These are phyloP conservation scores for Agrotis exclamationis DNA, from an alignment of 2,888 invertebrate species.

Conservation along the genomic window DNA sequence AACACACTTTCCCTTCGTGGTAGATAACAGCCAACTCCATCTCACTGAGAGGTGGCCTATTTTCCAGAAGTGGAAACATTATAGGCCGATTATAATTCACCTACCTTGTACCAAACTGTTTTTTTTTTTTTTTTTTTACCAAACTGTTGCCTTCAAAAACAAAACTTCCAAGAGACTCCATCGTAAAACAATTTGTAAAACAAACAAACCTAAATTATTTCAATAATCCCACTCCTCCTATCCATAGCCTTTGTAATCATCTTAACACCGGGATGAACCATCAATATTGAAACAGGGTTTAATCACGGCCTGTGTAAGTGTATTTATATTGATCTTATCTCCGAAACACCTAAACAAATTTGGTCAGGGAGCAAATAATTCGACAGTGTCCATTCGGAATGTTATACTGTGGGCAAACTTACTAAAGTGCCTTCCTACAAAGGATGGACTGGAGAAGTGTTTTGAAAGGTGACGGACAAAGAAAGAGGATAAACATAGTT, in stretches of 20 bases:
- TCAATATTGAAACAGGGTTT: slow-evolving; percentile 58
- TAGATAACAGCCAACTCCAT: too few relatives aligned
- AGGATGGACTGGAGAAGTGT: slow-evolving; percentile 67
- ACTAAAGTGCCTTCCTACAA: slow-evolving; percentile 67
- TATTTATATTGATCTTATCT: slow-evolving; percentile 63
- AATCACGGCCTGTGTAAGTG: slow-evolving; percentile 56
- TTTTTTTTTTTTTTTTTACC: too few relatives aligned
- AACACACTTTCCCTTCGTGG: too few relatives aligned
- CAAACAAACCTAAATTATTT: slow-evolving; percentile 58
- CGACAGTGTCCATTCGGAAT: slow-evolving; percentile 54
- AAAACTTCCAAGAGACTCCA: slow-evolving; percentile 3
- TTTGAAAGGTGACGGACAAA: slow-evolving; percentile 66
- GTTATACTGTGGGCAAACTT: slow-evolving; percentile 59
- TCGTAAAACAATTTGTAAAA: slow-evolving; percentile 47
- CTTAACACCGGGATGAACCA: slow-evolving; percentile 49
- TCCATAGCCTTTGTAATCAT: slow-evolving; percentile 50
- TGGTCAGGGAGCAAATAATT: slow-evolving; percentile 64
- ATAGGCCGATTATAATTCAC: too few relatives aligned
- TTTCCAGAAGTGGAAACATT: too few relatives aligned
- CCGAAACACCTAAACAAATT: slow-evolving; percentile 69
- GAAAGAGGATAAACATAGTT: slow-evolving; percentile 49
- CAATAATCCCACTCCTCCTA: slow-evolving; percentile 49
- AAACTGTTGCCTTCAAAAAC: neutral
- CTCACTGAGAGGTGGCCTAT: too few relatives aligned
- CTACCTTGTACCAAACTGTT: too few relatives aligned